Evolutionary conservation across 1,140 invertebrate species (phyloP), one percentile per base, ranked within the genome.

Genomic region (Drosophila sechellia): DNA sequence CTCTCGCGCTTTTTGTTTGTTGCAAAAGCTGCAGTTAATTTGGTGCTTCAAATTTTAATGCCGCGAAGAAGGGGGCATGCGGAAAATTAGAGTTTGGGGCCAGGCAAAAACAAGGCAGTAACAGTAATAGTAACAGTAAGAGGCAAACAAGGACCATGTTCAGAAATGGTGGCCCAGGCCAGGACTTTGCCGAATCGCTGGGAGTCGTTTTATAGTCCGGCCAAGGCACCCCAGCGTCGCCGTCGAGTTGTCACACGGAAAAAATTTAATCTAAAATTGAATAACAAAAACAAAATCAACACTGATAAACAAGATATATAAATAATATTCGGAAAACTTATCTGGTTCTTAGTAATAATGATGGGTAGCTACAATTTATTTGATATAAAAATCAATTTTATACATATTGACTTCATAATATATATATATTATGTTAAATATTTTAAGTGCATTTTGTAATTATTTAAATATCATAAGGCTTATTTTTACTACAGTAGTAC

Each of bases 31-130:
- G 84, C 83, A 89, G 83, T 87, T 87, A 87, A 83, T 87, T 87
- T 87, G 83, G 83, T 89, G 76, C 83, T 87, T 87, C 83, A 87
- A 83, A 89, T 87, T 87, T 87, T 87, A 87, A 87, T 89, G 83
- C 66, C 65, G 55, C 48, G 48, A 5, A 11, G n/a, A 13, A 39
- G 68, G 48, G 68, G 68, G 56, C 46, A 58, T 52, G 58, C 48
- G 53, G 58, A 65, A 22, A 22, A 40, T 20, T 39, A 20, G 35
- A 60, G 63, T 63, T 61, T n/a, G 63, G 59, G 37, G 45, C 45
- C 31, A 37, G 50, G 54, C 45, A 78, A 65, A 65, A 81, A 81
- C 56, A 59, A 81, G 73, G 75, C 75, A 69, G 77, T 75, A 65
- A 75, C 72, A 78, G 79, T 68, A 63, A 54, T 63, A 64, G 61